A percentile compares a stretch with the other conserved stretches of the same genome.
Conservation (phyloP, 2,888 invertebrate species). For the Clanis bilineata region DNA sequence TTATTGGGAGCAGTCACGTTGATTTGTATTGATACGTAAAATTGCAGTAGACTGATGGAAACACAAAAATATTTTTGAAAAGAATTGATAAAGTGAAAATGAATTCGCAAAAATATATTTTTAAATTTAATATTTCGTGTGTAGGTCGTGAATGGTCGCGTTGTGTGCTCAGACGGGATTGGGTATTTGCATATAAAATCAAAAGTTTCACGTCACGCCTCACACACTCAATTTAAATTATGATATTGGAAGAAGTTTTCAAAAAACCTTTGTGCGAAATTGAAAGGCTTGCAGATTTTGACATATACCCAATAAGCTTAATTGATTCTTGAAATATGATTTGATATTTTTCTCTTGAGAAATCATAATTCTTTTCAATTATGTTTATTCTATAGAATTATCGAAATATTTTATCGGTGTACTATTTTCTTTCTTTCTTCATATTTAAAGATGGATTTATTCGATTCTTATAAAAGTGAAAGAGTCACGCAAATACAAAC, state of each 20-base stretch:
- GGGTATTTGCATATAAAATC: conserved; percentile 30
- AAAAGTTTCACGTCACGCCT: conserved; percentile 26
- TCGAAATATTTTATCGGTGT: too few relatives aligned
- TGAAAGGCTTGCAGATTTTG: background rate
- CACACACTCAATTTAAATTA: conserved; percentile 14
- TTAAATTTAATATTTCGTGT: background rate
- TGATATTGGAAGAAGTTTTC: background rate
- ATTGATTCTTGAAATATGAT: background rate
- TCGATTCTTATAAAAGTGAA: too few relatives aligned
- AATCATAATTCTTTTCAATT: background rate
- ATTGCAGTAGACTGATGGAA: too few relatives aligned
- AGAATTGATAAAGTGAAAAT: background rate
- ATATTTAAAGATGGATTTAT: too few relatives aligned
- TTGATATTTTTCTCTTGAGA: background rate
- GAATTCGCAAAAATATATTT: background rate
- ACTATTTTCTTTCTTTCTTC: too few relatives aligned
- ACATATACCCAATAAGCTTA: background rate
- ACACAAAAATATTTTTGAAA: background rate
- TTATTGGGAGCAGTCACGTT: too few relatives aligned
- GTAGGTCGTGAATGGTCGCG: background rate
- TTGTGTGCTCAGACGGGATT: conserved; percentile 12
- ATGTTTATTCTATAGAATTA: too few relatives aligned
- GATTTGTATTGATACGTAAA: too few relatives aligned
- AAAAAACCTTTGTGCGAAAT: background rate
- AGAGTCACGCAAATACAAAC: too few relatives aligned